Base-by-base conservation (phyloP, 2,888 invertebrate species). In the Leptopilina myrica region DNA sequence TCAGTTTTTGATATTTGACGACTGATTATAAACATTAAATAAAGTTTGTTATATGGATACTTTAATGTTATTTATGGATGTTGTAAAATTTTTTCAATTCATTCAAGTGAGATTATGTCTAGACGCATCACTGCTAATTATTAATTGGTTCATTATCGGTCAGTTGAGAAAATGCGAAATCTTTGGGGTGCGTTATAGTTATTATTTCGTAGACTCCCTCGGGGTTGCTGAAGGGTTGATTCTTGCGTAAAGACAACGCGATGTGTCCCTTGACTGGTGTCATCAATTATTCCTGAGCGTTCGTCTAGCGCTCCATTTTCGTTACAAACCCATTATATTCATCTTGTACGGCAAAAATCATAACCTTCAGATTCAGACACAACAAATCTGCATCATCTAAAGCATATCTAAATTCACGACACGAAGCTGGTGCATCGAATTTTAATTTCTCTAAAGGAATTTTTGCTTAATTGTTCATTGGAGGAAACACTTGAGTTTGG, bases 241-340 rank as follows among this genome's bases (percentile, higher is more conserved):
- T 83, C 84, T 83, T 77, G 81, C 85, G 86, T 84, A 83, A 85
- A 84, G 64, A 84, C 86, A 85, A 86, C 88, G 84, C 85, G 89
- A 90, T 90, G 87, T 88, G 88, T 87, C 88, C 87, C 87, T 88
- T 87, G 86, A 86, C 87, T 86, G 87, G 86, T 84, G 79, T 84
- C 89, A 88, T 91, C 87, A 90, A 91, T 91, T 90, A 91, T 91
- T 90, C 88, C 86, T 83, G 84, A 85, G 78, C 85, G 86, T 87
- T 88, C 90, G 90, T 91, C 91, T 91, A 91, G 89, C 90, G 73
- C 56, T 53, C n/a, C 73, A 73, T 73, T 73, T 69, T 69, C 69
- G 69, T 69, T 26, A 53, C 20, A 20, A 20, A 20, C 0, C 49
- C 53, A 69, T 20, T 73, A 56, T 56, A 73, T 56, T 56, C 53